phyloP scores from a whole-genome alignment of 2,797 vertebrate species.

The Myotis findleyi region DNA sequence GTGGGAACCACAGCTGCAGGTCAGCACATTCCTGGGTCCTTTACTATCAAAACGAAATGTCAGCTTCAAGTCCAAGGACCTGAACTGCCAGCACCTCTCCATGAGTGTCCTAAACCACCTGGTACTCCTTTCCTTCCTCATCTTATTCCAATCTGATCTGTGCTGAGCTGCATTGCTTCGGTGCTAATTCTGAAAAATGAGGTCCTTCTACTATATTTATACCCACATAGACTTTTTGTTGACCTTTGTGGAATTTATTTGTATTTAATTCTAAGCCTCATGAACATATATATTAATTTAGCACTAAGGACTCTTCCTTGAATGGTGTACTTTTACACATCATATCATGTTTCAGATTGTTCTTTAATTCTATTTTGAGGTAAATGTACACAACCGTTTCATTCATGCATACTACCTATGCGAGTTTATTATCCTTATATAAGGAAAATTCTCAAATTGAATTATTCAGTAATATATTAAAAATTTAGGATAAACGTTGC shows the following conservation, averaged over 20 bases:
- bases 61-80: background rate
- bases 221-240: background rate
- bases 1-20: background rate
- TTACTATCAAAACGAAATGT: background rate
- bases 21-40: background rate
- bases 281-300: background rate
- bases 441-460: background rate
- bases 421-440: background rate
- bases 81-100: rapidly evolving
- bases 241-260: background rate
- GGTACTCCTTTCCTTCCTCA: background rate
- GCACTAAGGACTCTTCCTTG: background rate
- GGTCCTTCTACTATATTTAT: background rate
- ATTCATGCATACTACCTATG: background rate
- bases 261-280: background rate
- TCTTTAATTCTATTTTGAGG: background rate
- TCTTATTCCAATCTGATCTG: background rate
- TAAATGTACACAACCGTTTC: background rate
- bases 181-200: background rate
- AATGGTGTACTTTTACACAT: background rate
- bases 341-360: background rate
- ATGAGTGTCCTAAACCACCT: background rate
- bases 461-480: background rate
- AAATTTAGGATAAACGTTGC: background rate
- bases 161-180: background rate